A percentile compares a stretch with the other conserved stretches of the same genome.
Conservation (phyloP, 2,113 vertebrate genomes). For the Cnemophilus loriae region DNA sequence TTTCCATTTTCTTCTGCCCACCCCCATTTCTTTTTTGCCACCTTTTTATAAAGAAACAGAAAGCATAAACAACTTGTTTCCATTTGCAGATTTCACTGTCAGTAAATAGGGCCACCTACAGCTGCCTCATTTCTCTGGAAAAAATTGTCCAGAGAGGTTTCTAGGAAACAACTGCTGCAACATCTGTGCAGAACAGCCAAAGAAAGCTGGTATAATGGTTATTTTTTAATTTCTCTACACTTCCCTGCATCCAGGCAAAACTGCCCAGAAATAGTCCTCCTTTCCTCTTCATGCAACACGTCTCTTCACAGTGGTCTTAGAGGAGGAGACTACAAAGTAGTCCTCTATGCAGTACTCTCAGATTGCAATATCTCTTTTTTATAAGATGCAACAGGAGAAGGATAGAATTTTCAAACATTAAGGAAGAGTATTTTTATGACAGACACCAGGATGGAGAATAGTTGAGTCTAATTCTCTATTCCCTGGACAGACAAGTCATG, state of each 20-base stretch:
- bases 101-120: neutral
- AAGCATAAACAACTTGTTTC: neutral
- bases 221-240: neutral
- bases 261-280: neutral
- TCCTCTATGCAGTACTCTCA: neutral
- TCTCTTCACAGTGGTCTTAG: neutral
- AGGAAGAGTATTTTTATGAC: neutral
- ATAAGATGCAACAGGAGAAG: neutral
- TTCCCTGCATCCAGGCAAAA: neutral
- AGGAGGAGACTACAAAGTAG: neutral
- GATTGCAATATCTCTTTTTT: neutral
- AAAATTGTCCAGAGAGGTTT: neutral
- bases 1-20: neutral
- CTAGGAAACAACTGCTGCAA: neutral
- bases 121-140: neutral
- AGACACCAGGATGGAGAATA: neutral
- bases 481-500: neutral
- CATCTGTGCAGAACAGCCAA: neutral
- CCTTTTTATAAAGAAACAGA: neutral
- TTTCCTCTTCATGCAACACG: neutral
- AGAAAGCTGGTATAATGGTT: neutral
- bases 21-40: accelerated
- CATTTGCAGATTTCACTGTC: neutral
- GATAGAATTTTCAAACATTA: neutral
- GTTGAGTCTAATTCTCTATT: neutral